Conservation (phyloP, 2,113 vertebrate genomes). For the Dromas ardeola region DNA sequence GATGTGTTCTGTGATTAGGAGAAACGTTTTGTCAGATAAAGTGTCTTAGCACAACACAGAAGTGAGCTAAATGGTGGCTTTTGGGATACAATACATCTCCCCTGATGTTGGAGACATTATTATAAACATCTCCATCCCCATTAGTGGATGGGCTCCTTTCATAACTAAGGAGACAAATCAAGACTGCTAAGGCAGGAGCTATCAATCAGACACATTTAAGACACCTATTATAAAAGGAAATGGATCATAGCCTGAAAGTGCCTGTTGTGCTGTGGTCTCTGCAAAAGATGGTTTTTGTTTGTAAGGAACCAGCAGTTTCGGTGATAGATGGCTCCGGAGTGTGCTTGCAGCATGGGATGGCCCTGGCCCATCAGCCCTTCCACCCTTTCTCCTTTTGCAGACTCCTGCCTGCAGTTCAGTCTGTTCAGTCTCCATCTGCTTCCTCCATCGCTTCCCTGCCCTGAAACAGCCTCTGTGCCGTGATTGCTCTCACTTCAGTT, state of each 20-base stretch:
- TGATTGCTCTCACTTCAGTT: fast-evolving
- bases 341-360: not conserved
- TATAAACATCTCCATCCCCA: not conserved
- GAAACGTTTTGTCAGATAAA: not conserved
- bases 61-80: not conserved
- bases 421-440: not conserved
- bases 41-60: not conserved
- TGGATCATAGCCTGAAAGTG: not conserved
- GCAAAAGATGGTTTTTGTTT: not conserved
- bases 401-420: not conserved
- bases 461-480: not conserved
- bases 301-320: not conserved
- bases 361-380: not conserved
- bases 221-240: not conserved
- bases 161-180: not conserved
- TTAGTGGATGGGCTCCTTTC: not conserved
- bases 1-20: not conserved
- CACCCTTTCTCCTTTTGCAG: not conserved
- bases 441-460: not conserved
- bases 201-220: not conserved
- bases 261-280: not conserved
- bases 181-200: not conserved
- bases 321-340: not conserved
- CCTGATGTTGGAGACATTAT: not conserved
- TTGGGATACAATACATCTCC: not conserved